phyloP scores from a whole-genome alignment of 2,797 vertebrate species.

The Lates japonicus region DNA sequence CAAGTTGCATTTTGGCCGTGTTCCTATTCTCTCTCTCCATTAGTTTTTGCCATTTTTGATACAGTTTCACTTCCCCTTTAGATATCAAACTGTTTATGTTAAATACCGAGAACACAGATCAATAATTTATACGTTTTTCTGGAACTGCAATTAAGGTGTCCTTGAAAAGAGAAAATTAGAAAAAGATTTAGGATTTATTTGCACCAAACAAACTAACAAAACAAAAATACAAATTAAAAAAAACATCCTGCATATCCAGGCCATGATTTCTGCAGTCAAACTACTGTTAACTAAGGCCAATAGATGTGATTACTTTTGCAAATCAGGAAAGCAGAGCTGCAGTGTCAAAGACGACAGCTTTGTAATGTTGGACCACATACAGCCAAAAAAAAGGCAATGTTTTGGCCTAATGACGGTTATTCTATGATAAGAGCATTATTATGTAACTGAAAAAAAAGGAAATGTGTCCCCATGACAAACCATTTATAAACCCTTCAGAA shows the following conservation, averaged over 20 bases:
- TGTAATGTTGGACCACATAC: neutral
- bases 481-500: too few relatives aligned
- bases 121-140: neutral
- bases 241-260: neutral
- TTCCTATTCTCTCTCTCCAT: neutral
- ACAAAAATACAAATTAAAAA: too few relatives aligned
- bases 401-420: too few relatives aligned
- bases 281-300: neutral
- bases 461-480: too few relatives aligned
- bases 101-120: neutral
- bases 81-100: conserved; percentile 3
- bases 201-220: neutral
- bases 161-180: neutral
- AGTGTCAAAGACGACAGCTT: neutral
- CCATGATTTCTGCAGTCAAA: too few relatives aligned
- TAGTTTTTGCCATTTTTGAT: neutral
- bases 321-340: neutral
- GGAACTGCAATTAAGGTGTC: neutral
- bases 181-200: neutral
- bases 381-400: too few relatives aligned
- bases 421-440: neutral
- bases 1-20: neutral
- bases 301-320: neutral
- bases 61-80: neutral
- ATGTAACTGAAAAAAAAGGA: too few relatives aligned